Percentiles rank a stretch among this genome's conserved stretches.
Evolutionary conservation across 2,113 vertebrate genomes (phyloP).

Genomic region (Pitta sordida): DNA sequence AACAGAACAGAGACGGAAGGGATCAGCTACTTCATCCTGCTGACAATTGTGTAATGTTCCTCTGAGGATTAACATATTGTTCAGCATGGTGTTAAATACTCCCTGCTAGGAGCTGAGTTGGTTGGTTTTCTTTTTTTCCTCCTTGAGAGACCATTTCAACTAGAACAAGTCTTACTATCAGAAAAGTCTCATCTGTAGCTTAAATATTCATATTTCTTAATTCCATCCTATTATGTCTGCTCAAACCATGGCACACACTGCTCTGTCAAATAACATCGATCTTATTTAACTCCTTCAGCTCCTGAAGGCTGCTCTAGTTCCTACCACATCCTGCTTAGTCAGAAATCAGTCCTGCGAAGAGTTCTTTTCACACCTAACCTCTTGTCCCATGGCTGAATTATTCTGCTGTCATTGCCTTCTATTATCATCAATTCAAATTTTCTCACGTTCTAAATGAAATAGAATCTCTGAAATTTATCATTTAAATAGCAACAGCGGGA

Average conservation of each 20-base stretch:
- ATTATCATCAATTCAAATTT: neutral
- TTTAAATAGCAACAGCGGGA: conserved; percentile 26
- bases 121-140: neutral
- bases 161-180: conserved; percentile 8
- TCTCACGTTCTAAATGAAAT: neutral
- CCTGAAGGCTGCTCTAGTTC: neutral
- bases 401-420: neutral
- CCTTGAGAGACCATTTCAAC: neutral
- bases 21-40: conserved; percentile 43
- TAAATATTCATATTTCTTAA: conserved; percentile 37
- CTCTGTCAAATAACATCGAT: neutral
- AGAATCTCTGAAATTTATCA: neutral
- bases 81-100: conserved; percentile 41
- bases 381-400: neutral
- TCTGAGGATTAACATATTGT: conserved; percentile 58
- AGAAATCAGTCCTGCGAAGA: neutral
- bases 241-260: neutral
- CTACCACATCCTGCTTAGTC: neutral
- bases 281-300: conserved; percentile 33
- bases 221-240: conserved; percentile 36
- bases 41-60: conserved; percentile 35
- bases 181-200: neutral
- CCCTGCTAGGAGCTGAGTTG: neutral
- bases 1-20: neutral
- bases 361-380: neutral